A percentile compares a stretch with the other conserved stretches of the same genome.
These are phyloP conservation scores for Threskiornis aethiopicus DNA, from an alignment of 2,797 vertebrate species.

Conservation along the genomic window DNA sequence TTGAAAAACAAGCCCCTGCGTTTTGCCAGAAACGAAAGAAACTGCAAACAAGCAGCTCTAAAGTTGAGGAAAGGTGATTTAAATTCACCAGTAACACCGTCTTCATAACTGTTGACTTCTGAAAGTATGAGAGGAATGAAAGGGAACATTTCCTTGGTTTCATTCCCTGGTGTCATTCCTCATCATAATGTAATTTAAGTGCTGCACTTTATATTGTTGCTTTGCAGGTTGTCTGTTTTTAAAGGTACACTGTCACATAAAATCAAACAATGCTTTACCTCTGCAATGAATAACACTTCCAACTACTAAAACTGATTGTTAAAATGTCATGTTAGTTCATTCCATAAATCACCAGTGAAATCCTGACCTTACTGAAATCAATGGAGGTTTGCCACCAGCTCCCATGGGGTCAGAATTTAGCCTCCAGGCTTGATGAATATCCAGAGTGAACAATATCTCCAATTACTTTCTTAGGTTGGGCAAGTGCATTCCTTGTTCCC, in stretches of 20 bases:
- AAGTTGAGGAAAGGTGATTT: background rate
- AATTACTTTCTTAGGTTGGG: slow-evolving; percentile 48
- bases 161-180: slow-evolving; percentile 34
- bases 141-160: slow-evolving; percentile 14
- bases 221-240: slow-evolving; percentile 62
- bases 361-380: slow-evolving; percentile 56
- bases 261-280: slow-evolving; percentile 63
- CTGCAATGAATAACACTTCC: slow-evolving; percentile 63
- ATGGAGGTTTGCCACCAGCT: slow-evolving; percentile 54
- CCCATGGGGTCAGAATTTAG: slow-evolving; percentile 45
- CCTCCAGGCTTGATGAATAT: slow-evolving; percentile 60
- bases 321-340: slow-evolving; percentile 47
- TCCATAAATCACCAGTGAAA: slow-evolving; percentile 58
- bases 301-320: slow-evolving; percentile 63
- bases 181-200: slow-evolving; percentile 49
- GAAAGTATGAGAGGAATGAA: slow-evolving; percentile 33
- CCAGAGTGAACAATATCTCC: slow-evolving; percentile 55
- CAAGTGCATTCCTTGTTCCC: slow-evolving; percentile 46
- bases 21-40: slow-evolving; percentile 24
- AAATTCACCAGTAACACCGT: background rate
- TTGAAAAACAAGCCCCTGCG: background rate
- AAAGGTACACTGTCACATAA: slow-evolving; percentile 65
- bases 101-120: slow-evolving; percentile 1
- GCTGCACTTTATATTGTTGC: slow-evolving; percentile 39
- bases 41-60: background rate